Percentiles rank a stretch among this genome's conserved stretches.
These are phyloP conservation scores for Tiliqua scincoides DNA, from an alignment of 2,113 vertebrate species.

Conservation along the genomic window DNA sequence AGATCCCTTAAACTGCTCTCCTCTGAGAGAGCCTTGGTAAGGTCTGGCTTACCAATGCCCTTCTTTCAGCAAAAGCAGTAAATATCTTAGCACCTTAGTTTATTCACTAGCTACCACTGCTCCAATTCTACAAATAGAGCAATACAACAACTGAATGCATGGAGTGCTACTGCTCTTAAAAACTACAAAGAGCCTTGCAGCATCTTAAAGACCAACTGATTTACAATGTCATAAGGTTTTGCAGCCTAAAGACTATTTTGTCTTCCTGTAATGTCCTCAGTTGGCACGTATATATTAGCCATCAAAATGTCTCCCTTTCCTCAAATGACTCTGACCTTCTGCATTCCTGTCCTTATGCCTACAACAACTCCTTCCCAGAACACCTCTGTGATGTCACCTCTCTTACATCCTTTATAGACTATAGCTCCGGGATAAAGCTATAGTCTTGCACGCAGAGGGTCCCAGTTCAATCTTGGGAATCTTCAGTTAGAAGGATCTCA, in stretches of 20 bases:
- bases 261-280: not conserved
- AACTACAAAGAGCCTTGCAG: not conserved
- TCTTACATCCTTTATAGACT: no score
- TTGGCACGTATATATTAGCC: no score
- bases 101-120: accelerated
- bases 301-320: no score
- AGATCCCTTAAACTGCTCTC: no score
- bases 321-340: no score
- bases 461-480: not conserved
- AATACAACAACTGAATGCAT: not conserved
- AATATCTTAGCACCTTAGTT: no score
- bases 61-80: no score
- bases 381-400: no score
- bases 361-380: no score
- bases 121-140: not conserved
- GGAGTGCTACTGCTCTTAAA: accelerated
- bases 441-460: not conserved
- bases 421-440: not conserved
- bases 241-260: not conserved
- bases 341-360: no score
- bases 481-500: not conserved
- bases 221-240: not conserved
- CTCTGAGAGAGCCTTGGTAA: no score
- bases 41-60: no score
- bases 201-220: not conserved